Base-by-base conservation (phyloP, 2,113 vertebrate species). In the Menura novaehollandiae region DNA sequence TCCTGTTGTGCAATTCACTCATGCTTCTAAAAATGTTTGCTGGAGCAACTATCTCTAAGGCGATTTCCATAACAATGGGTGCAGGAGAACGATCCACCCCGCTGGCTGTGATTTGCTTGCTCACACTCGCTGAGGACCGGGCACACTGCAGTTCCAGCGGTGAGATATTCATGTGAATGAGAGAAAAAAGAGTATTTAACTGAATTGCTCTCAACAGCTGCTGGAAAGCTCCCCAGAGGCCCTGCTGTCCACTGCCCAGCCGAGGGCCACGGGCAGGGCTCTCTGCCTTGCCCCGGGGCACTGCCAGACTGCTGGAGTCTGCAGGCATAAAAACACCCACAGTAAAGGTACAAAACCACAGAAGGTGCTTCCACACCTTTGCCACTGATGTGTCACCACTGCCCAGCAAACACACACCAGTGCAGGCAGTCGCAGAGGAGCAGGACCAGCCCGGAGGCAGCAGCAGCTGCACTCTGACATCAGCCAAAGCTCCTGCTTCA, bases 51-150 rank as follows among this genome's bases (percentile, higher is more conserved):
- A 81, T 87, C 86, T 94, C 87, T 71, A 85, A 92, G 94, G 84
- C 66, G 41, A 93, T 94, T 89, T 95, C 95, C 91, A 73, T 95
- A 93, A 95, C 84, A 95, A 78, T 94, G 89, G 74, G 44, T 32
- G 28, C 84, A 78, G 66, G 77, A 80, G 83, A 91, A 52, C 27
- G 64, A 73, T 52, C 41, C 41, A 2, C 2, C 39, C 58, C 85
- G 90, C 82, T 28, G 41, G 71, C n/a, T 22, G 41, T 3, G 44
- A 43, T 84, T 26, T 19, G 44, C 33, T 74, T 2, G 0, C 67
- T 77, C 75, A 4, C 59, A 43, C 37, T 13, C 0, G 0, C 52
- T 1, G 1, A 55, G 69, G 60, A 77, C 33, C 0, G 0, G 55
- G 55, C 39, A 46, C 9, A 0, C 17, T 3, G n/a, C 26, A 3